phyloP scores from a whole-genome alignment of 2,113 vertebrate genomes.

The Odocoileus virginianus region DNA sequence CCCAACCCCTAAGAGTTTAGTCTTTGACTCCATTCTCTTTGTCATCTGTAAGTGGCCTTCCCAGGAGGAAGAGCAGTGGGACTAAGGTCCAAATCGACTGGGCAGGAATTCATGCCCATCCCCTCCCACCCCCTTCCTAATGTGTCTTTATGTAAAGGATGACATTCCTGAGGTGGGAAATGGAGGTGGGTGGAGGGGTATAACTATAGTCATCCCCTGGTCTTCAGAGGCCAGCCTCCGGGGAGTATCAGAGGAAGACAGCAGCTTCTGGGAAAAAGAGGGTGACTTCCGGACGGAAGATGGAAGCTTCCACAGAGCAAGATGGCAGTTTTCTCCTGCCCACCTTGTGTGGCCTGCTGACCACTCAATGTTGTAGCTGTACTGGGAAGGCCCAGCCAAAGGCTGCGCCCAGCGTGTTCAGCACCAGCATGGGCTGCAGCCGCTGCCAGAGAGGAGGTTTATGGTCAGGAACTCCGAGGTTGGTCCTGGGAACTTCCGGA shows the following conservation, averaged over 20 bases:
- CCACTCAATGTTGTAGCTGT: constrained; percentile 88
- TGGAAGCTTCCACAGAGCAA: not conserved
- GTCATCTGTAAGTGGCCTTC: not conserved
- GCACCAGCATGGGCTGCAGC: constrained; percentile 77
- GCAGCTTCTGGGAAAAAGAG: accelerated
- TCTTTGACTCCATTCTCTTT: not conserved
- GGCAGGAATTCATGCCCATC: not conserved
- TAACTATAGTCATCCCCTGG: no score
- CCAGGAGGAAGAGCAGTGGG: not conserved
- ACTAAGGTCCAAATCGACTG: not conserved
- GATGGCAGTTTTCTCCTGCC: not conserved
- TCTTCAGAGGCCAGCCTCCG: not conserved
- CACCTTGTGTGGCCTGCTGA: constrained; percentile 86
- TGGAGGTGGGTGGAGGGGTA: not conserved
- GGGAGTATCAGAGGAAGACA: no score
- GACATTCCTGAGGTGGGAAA: not conserved
- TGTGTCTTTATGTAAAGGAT: not conserved
- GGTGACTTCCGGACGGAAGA: not conserved
- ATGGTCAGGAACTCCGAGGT: not conserved
- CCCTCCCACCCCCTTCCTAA: not conserved
- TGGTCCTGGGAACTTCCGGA: not conserved
- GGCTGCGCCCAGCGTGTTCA: constrained; percentile 81
- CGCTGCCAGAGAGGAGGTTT: constrained; percentile 69
- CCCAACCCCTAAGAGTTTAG: not conserved
- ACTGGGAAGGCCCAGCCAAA: constrained; percentile 93